phyloP scores from a whole-genome alignment of 2,797 vertebrate species.

The Sebastes steindachneri region DNA sequence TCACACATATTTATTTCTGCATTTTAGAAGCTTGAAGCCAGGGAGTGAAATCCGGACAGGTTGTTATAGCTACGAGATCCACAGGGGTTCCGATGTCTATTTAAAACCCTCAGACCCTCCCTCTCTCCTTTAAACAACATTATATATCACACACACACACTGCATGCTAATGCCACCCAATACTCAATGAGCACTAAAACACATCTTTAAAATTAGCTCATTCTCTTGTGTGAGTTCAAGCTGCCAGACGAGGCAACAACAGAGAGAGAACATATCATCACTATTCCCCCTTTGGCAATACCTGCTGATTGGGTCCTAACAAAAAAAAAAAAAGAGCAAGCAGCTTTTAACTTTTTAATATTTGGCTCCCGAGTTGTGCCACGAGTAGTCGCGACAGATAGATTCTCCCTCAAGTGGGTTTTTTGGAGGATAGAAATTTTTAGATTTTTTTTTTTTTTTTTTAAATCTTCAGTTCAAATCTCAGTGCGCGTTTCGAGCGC shows the following conservation, averaged over 20 bases:
- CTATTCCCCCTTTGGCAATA: conserved; percentile 90
- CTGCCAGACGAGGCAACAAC: conserved; percentile 69
- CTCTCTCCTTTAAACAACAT: conserved; percentile 86
- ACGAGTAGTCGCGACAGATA: conserved; percentile 80
- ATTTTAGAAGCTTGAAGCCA: conserved; percentile 89
- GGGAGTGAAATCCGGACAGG: conserved; percentile 92
- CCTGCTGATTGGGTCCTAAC: conserved; percentile 89
- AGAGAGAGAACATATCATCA: conserved; percentile 81
- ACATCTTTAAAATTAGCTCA: conserved; percentile 87
- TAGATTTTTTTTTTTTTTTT: conserved; percentile 5
- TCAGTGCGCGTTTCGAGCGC: conserved; percentile 72
- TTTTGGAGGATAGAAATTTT: conserved; percentile 49
- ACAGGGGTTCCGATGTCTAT: conserved; percentile 89
- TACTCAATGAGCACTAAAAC: conserved; percentile 90
- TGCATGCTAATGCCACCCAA: conserved; percentile 87
- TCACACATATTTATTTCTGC: conserved; percentile 86
- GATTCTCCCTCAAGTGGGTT: conserved; percentile 55
- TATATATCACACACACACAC: conserved; percentile 85
- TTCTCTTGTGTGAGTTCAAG: conserved; percentile 81
- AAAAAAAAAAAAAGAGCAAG: conserved; percentile 54
- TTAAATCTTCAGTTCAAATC: conserved; percentile 43
- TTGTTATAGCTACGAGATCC: conserved; percentile 94
- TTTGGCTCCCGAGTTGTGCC: conserved; percentile 80
- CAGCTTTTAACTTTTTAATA: conserved; percentile 87
- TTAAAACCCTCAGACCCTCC: conserved; percentile 88